Evolutionary conservation across 2,888 invertebrate species (phyloP), one percentile per base, ranked within the genome.

Genomic region (Luperina testacea): DNA sequence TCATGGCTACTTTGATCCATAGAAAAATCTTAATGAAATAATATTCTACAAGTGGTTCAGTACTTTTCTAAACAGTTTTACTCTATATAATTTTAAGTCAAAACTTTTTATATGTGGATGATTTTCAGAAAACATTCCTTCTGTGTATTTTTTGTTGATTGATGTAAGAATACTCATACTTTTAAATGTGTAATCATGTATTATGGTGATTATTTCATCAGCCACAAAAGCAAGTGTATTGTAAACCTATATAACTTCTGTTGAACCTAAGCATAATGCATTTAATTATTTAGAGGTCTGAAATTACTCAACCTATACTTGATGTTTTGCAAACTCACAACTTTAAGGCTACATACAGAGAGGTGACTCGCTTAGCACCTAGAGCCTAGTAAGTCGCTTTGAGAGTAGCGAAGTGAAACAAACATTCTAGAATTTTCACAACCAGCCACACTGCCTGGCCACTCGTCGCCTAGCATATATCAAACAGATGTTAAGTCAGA

Each of bases 91-190:
- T 48, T 76, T 63, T 81, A 80, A 80, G 80, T 68, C 27, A 7
- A 0, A 32, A 38, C 15, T 48, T n/a, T 69, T 57, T 15, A 27
- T 53, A 17, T 45, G 17, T 76, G 24, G 13, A 45, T 48, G 0
- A 20, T 15, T 59, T 38, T 3, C 27, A 0, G 27, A 57, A 53
- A 20, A 71, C 78, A 81, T 78, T 83, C 81, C 67, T 72, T 61
- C 57, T 45, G 11, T 53, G 17, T 69, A 48, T 75, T 81, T 45
- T 15, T 42, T 63, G 42, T 68, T 42, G 27, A 57, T 82, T 53
- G 75, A 51, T 75, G 1, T 82, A 64, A 69, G 38, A 83, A 78
- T 78, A 81, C 78, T 81, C 61, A 71, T 48, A 38, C 8, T 63
- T 57, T 45, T 71, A 38, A 20, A 65, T 48, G 13, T 68, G 11